Conservation (phyloP, 2,797 vertebrate species). For the Caiman crocodilus region DNA sequence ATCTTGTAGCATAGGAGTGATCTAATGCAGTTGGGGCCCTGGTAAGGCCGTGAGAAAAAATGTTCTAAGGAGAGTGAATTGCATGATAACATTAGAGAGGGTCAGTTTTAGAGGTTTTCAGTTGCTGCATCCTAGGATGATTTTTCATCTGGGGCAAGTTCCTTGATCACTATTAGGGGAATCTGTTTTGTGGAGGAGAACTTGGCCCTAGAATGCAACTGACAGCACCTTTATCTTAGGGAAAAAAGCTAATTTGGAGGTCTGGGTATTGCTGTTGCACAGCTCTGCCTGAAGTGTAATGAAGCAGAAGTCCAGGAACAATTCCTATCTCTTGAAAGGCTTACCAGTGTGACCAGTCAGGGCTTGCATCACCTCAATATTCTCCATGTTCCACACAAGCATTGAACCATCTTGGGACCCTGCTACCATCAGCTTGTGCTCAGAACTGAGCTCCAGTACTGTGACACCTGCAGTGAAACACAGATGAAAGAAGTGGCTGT, state of each 20-base stretch:
- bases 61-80: not conserved
- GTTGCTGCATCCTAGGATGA: not conserved
- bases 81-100: not conserved
- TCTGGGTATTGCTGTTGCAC: not conserved
- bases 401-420: slow-evolving; percentile 82
- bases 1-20: too few species aligned
- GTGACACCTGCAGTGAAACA: slow-evolving; percentile 75
- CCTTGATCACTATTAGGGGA: not conserved
- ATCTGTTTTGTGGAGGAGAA: not conserved
- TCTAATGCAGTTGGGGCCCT: too few species aligned
- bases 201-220: not conserved
- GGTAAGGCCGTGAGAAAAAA: too few species aligned
- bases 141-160: not conserved
- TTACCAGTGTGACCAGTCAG: slow-evolving; percentile 85
- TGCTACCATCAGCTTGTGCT: slow-evolving; percentile 78
- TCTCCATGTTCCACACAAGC: slow-evolving; percentile 81
- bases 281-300: not conserved
- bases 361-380: slow-evolving; percentile 76
- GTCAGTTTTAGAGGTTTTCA: not conserved
- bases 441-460: slow-evolving; percentile 77
- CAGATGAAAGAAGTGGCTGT: not conserved
- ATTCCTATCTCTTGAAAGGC: not conserved
- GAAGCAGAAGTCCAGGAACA: not conserved
- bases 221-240: not conserved
- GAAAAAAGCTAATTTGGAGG: not conserved